Conservation (phyloP, 2,113 vertebrate genomes). For the rabbit (Oryctolagus cuniculus) region DNA sequence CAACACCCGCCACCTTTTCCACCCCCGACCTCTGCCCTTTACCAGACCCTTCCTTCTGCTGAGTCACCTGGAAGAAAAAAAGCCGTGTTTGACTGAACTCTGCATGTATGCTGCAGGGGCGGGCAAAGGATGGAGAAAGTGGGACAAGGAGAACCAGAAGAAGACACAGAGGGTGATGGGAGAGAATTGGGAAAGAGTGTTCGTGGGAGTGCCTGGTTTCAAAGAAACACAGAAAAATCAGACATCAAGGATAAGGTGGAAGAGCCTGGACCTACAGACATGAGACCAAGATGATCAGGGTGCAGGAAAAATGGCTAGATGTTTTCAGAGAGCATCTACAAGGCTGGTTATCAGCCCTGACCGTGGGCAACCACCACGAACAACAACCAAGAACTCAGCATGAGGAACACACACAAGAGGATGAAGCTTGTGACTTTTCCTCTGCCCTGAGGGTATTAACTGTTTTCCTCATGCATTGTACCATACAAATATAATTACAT, state of each 20-base stretch:
- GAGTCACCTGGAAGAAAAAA: background rate
- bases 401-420: background rate
- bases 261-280: background rate
- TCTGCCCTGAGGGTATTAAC: background rate
- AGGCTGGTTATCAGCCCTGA: background rate
- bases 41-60: background rate
- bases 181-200: background rate
- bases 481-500: background rate
- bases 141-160: background rate
- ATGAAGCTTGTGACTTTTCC: background rate
- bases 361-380: no score
- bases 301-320: background rate
- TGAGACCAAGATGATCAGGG: background rate
- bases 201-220: background rate
- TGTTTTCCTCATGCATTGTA: background rate
- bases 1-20: background rate
- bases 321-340: background rate
- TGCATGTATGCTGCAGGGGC: background rate
- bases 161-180: background rate
- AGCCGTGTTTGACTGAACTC: background rate
- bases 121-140: background rate
- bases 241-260: background rate
- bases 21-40: no score
- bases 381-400: background rate
- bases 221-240: constrained; percentile 32